These are phyloP conservation scores for Myotis brandtii DNA, from an alignment of 2,113 vertebrate genomes.

Conservation along the genomic window DNA sequence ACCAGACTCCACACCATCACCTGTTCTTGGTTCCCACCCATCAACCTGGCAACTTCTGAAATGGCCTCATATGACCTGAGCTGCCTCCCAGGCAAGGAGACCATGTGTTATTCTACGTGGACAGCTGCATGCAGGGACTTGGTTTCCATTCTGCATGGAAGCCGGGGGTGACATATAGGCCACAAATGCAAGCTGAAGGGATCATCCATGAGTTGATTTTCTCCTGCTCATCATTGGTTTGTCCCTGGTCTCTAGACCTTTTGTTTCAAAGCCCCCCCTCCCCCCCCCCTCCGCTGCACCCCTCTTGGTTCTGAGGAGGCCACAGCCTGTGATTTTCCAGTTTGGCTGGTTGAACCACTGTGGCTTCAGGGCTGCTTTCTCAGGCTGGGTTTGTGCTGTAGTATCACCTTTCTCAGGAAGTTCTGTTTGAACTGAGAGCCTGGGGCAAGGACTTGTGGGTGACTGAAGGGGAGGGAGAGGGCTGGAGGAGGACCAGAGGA, in stretches of 20 bases:
- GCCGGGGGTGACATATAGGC: neutral
- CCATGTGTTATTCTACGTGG: fast-evolving
- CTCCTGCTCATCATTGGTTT: neutral
- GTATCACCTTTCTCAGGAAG: conserved; percentile 24
- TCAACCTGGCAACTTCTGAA: neutral
- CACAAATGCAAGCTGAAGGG: neutral
- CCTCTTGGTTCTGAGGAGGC: neutral
- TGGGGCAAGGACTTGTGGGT: neutral
- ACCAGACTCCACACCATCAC: too few relatives aligned
- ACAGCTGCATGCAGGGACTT: neutral
- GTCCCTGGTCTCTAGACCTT: neutral
- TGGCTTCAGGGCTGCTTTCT: conserved; percentile 19
- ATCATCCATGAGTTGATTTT: neutral
- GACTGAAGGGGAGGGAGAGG: neutral
- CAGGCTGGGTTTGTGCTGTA: neutral
- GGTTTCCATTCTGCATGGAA: neutral
- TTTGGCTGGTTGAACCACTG: conserved; percentile 40
- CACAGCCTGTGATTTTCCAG: neutral
- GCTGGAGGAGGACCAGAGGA: fast-evolving
- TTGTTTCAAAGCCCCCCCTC: conserved; percentile 18
- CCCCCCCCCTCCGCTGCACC: neutral
- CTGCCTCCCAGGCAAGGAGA: neutral
- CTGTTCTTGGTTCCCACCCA: neutral
- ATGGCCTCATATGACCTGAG: neutral
- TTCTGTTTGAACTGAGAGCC: conserved; percentile 32